Percentiles rank a stretch among this genome's conserved stretches.
Evolutionary conservation across 2,888 invertebrate species (phyloP).

Genomic region (Drosophila neonasuta): DNA sequence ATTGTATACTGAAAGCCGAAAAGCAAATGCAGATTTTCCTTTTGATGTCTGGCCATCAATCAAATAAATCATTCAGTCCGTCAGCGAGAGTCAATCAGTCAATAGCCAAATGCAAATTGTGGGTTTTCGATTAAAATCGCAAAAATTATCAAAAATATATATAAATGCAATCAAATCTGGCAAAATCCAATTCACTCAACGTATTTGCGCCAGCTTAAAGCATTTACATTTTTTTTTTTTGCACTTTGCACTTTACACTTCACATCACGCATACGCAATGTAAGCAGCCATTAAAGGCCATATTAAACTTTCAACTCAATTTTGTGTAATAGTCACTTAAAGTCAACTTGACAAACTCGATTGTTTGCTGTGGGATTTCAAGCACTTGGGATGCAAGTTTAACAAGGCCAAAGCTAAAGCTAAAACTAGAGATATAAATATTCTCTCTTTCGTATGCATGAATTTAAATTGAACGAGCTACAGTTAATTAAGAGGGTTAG

Average conservation of each 20-base stretch:
- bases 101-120: slow-evolving; percentile 19
- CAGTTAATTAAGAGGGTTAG: not conserved
- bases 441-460: no score
- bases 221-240: not conserved
- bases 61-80: slow-evolving; percentile 5
- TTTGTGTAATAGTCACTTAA: slow-evolving; percentile 9
- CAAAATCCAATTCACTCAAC: slow-evolving; percentile 1
- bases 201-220: slow-evolving; percentile 2
- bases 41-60: slow-evolving; percentile 9
- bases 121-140: slow-evolving; percentile 18
- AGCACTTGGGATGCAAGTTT: not conserved
- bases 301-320: slow-evolving; percentile 17
- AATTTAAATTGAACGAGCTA: not conserved
- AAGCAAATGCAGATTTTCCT: slow-evolving; percentile 17
- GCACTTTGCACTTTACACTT: not conserved
- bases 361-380: not conserved
- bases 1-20: slow-evolving; percentile 33
- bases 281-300: not conserved
- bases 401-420: not conserved
- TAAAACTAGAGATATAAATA: no score
- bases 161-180: slow-evolving; percentile 1
- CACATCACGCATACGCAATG: slow-evolving; percentile 29
- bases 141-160: slow-evolving; percentile 10
- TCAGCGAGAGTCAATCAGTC: slow-evolving; percentile 5
- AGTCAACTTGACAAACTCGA: slow-evolving; percentile 2